Evolutionary conservation across 2,797 vertebrate species (phyloP), one percentile per base, ranked within the genome.

Genomic region (Hafferia zeledoni): DNA sequence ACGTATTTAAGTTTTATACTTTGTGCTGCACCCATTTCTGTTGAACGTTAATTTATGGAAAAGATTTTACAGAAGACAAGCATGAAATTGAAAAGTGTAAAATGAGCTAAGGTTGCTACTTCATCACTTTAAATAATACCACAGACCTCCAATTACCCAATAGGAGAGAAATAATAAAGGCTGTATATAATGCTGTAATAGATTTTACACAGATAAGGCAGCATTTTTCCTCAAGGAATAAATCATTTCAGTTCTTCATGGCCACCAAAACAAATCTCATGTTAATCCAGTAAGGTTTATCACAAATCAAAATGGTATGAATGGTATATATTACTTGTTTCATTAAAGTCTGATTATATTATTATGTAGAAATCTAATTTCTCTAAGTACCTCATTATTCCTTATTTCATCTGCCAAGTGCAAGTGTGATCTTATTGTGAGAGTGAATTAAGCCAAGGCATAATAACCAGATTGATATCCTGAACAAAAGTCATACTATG

Each of bases 1-100:
- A 97, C 2, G 35, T 96, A 94, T 89, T 82, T 96, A 97, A 94
- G 61, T 68, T 96, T 95, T 95, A 79, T 95, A 64, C 39, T 93
- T 95, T 15, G 28, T 85, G 53, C 76, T 84, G 33, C 74, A 93
- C 97, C 83, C 56, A 27, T 95, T 95, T 97, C 97, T 88, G 37
- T 93, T 97, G 91, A 96, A 97, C 7, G 2, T 91, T 96, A 97
- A 98, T 97, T 97, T 98, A 97, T 97, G 92, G 86, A 96, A 89
- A 95, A 97, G 93, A 96, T 97, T 97, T 97, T 96, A 94, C 82
- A 35, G 76, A 97, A 98, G 97, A 97, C 97, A 97, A 97, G 97
- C 97, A 97, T 97, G 97, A 97, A 98, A 98, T 98, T 97, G 97
- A 97, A 98, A 97, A 97, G 81, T 97, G 83, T 93, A 95, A 97